Conservation (phyloP, 1,140 invertebrate genomes). For the Zaprionus ornatus region DNA sequence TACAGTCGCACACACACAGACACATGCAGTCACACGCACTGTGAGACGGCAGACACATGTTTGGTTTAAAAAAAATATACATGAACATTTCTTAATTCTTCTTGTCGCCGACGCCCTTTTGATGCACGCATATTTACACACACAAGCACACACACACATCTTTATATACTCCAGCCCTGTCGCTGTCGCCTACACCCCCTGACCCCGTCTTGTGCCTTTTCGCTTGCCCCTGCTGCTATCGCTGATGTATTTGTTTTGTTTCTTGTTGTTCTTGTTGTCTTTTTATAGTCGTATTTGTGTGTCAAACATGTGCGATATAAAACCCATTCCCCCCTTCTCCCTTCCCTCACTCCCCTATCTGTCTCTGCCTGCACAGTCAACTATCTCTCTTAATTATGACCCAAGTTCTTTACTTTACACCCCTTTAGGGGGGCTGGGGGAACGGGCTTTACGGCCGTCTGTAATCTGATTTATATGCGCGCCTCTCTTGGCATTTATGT, state of each 20-base stretch:
- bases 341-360: neutral
- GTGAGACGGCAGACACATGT: constrained; percentile 17
- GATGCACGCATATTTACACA: constrained; percentile 2
- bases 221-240: neutral
- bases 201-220: no score
- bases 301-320: constrained; percentile 41
- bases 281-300: constrained; percentile 20
- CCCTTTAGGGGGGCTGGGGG: neutral
- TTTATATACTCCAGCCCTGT: neutral
- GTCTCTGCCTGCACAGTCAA: neutral
- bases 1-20: constrained; percentile 7
- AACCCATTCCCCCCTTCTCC: neutral
- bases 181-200: neutral
- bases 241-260: constrained; percentile 5
- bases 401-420: constrained; percentile 17
- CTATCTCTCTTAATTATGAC: constrained; percentile 48
- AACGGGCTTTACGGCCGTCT: neutral
- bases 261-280: neutral
- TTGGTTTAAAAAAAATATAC: constrained; percentile 11
- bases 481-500: constrained; percentile 67
- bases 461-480: constrained; percentile 70
- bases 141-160: neutral
- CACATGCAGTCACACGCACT: neutral
- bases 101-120: constrained; percentile 32
- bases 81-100: constrained; percentile 29